Percentiles rank a stretch among this genome's conserved stretches.
phyloP scores from a whole-genome alignment of 2,888 invertebrate genomes.

The Beris morrisii region DNA sequence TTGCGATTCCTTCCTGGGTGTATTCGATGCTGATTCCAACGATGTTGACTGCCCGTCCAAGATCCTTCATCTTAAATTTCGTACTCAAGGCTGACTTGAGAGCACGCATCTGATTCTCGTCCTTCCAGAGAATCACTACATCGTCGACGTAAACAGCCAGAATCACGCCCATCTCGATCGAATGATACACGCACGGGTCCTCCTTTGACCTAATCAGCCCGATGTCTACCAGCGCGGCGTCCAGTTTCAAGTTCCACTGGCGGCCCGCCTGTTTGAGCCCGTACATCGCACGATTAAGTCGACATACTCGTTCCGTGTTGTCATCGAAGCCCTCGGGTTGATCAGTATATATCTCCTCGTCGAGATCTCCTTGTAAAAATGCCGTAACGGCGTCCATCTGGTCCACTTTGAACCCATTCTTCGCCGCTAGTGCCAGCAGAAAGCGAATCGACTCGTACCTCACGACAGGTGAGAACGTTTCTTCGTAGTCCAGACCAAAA shows the following conservation, averaged over 20 bases:
- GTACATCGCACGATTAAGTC: background rate
- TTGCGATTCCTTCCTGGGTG: no score
- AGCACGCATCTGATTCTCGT: background rate
- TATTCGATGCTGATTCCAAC: no score
- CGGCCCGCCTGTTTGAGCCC: background rate
- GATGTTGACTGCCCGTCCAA: background rate
- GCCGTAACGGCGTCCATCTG: conserved; percentile 36
- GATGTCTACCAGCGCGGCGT: background rate
- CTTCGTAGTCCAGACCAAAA: conserved; percentile 39
- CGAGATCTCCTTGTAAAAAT: conserved; percentile 23
- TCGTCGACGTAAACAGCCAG: conserved; percentile 1
- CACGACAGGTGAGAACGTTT: conserved; percentile 40
- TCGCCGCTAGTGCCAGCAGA: conserved; percentile 29
- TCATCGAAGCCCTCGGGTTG: background rate
- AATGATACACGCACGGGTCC: conserved; percentile 6
- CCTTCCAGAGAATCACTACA: conserved; percentile 4
- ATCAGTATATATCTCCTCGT: conserved; percentile 10
- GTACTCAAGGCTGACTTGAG: conserved; percentile 31
- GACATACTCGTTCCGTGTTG: background rate
- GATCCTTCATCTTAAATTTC: conserved; percentile 16
- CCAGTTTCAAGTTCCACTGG: background rate
- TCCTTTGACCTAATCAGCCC: background rate
- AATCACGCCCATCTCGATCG: background rate
- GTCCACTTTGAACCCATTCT: conserved; percentile 19
- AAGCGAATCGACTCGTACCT: conserved; percentile 37